Percentiles rank a stretch among this genome's conserved stretches.
These are phyloP conservation scores for Plumapathes pennacea DNA, from an alignment of 92 coral and sea anemone genomes.

Conservation along the genomic window DNA sequence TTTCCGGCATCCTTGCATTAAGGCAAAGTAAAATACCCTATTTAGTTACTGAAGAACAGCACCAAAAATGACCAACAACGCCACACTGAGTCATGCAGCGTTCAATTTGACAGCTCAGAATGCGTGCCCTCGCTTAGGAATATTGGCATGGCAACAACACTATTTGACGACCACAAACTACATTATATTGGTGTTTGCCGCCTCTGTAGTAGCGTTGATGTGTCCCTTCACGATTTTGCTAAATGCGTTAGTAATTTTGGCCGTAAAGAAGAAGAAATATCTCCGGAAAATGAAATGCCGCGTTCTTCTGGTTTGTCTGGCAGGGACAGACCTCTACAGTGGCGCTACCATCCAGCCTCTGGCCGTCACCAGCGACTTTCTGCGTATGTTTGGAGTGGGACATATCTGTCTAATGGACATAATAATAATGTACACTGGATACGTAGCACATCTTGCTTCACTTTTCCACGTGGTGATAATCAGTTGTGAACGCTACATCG, in stretches of 20 bases:
- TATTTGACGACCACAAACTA: too few relatives aligned
- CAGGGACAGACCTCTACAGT: slow-evolving; percentile 17
- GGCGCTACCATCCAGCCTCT: slow-evolving; percentile 24
- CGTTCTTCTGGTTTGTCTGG: slow-evolving; percentile 10
- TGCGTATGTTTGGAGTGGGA: neutral
- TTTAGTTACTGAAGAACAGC: too few relatives aligned
- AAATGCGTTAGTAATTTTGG: slow-evolving; percentile 22
- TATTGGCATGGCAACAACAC: too few relatives aligned
- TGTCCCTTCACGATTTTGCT: slow-evolving; percentile 6
- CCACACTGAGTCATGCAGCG: too few relatives aligned
- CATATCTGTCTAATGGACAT: too few relatives aligned
- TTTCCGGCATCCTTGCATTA: too few relatives aligned
- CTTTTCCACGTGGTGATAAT: slow-evolving; percentile 1
- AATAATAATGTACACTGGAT: too few relatives aligned
- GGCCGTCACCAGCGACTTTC: neutral
- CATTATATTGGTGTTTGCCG: slow-evolving; percentile 1
- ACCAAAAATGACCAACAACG: too few relatives aligned
- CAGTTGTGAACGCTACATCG: slow-evolving; percentile 13
- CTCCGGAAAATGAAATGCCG: slow-evolving; percentile 6
- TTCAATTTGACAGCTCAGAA: too few relatives aligned
- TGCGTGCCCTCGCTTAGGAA: too few relatives aligned
- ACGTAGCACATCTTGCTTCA: neutral
- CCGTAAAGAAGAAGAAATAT: slow-evolving; percentile 5
- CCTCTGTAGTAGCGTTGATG: neutral
- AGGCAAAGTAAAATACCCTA: too few relatives aligned